Base-by-base conservation (phyloP, 2,797 vertebrate species). In the Lepus townsendii region DNA sequence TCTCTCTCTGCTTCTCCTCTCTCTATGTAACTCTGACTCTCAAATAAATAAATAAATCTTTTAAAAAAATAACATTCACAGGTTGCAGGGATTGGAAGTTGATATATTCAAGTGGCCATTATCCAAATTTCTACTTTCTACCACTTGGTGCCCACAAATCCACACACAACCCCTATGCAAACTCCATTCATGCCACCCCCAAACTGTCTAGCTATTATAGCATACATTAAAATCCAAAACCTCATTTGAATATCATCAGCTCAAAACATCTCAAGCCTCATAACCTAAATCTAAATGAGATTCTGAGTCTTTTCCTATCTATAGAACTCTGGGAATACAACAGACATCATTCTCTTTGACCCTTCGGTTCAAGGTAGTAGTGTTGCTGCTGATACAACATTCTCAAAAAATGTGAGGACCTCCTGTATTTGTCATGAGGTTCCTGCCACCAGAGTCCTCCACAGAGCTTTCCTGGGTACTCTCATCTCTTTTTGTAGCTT, bases 171-270 rank as follows among this genome's bases (percentile, higher is more conserved):
- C 6, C 11, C 8, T n/a, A 54, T 13, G 11, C 47, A 88, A 92
- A 83, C 32, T 62, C 68, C 10, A 57, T 73, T 90, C n/a, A 66
- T 13, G 13, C 54, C 14, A 66, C 22, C n/a, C 6, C 17, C 9
- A 22, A 83, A 52, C 32, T 78, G 30, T 79, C 24, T 20, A 91
- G 26, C 10, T 35, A 65, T n/a, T 66, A 26, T 12, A 80, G 14
- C 9, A 91, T 71, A 62, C 77, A 77, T 47, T 71, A 38, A n/a
- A 87, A 13, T 85, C 26, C 19, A n/a, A 63, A 93, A 88, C 35
- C 30, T 92, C 65, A 90, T 66, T 76, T 92, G 92, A 71, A 83
- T 92, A 63, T 65, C 24, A 72, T 80, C 52, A 65, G 14, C 27
- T 84, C 50, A 77, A 90, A 92, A 95, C 80, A 65, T 35, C 14